Evolutionary conservation across 2,888 invertebrate species (phyloP).

Genomic region (Mechanitis mazaeus): DNA sequence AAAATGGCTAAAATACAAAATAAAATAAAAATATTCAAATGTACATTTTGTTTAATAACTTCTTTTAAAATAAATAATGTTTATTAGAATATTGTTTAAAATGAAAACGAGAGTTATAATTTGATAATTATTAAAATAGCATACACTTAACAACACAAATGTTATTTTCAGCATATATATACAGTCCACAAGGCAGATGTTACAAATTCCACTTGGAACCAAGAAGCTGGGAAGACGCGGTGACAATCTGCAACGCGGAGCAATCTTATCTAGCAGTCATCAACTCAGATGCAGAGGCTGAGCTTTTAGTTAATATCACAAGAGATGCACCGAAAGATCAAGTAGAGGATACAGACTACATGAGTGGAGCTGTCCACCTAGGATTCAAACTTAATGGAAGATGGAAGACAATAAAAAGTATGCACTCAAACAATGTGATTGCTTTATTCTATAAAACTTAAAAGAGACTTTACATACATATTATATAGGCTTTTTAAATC

Average conservation of each 20-base stretch:
- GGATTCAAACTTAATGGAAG: slow-evolving; percentile 39
- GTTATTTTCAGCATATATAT: slow-evolving; percentile 43
- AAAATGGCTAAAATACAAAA: too few relatives aligned
- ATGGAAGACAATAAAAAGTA: slow-evolving; percentile 51
- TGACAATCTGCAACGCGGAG: slow-evolving; percentile 47
- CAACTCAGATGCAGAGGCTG: slow-evolving; percentile 46
- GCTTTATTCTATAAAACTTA: too few relatives aligned
- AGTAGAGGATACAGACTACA: slow-evolving; percentile 34
- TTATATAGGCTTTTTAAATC: too few relatives aligned
- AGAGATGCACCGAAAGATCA: slow-evolving; percentile 39
- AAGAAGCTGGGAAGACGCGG: slow-evolving; percentile 53
- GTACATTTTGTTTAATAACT: too few relatives aligned
- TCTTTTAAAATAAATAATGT: too few relatives aligned
- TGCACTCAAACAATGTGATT: too few relatives aligned
- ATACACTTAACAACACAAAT: too few relatives aligned
- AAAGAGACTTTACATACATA: too few relatives aligned
- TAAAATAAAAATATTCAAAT: too few relatives aligned
- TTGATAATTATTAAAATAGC: too few relatives aligned
- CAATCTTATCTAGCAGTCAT: slow-evolving; percentile 52
- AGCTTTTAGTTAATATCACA: slow-evolving; percentile 41
- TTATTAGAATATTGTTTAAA: too few relatives aligned
- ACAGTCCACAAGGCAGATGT: slow-evolving; percentile 44
- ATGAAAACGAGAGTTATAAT: too few relatives aligned
- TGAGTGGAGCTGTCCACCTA: slow-evolving; percentile 39
- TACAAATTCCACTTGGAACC: slow-evolving; percentile 56